Percentiles rank a stretch among this genome's conserved stretches.
Evolutionary conservation across 1,140 invertebrate genomes (phyloP).

Genomic region (Cecropterus lyciades): DNA sequence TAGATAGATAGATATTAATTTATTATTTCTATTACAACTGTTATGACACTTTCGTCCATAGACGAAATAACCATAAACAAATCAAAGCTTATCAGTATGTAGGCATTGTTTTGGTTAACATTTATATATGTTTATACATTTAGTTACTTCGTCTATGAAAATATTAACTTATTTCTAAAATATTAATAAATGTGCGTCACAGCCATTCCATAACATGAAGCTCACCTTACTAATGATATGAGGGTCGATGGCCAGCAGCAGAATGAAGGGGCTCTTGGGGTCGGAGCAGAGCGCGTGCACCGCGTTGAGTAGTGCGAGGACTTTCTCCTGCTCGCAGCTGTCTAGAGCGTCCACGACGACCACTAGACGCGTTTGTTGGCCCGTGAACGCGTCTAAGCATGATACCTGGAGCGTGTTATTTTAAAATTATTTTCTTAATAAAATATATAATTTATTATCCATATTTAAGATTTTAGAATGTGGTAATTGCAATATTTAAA

Average conservation of each 20-base stretch:
- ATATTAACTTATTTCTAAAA: not conserved
- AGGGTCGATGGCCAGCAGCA: slow-evolving; percentile 97
- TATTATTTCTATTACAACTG: no score
- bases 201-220: slow-evolving; percentile 31
- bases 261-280: slow-evolving; percentile 95
- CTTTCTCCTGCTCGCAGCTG: slow-evolving; percentile 98
- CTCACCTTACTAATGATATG: slow-evolving; percentile 97
- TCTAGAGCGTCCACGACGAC: slow-evolving; percentile 98
- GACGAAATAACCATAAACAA: no score
- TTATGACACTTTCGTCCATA: no score
- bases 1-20: no score
- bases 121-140: no score
- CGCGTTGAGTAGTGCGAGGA: slow-evolving; percentile 95
- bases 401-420: slow-evolving; percentile 77
- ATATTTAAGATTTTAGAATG: no score
- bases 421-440: no score
- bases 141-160: no score
- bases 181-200: not conserved
- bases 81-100: no score
- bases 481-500: no score
- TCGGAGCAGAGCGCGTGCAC: slow-evolving; percentile 97
- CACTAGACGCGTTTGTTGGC: slow-evolving; percentile 96
- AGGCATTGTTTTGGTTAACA: no score
- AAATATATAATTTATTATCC: no score
- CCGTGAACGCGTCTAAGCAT: slow-evolving; percentile 95